A percentile compares a stretch with the other conserved stretches of the same genome.
phyloP scores from a whole-genome alignment of 1,140 invertebrate species.

The Hermatobates lingyangjiaoensis region DNA sequence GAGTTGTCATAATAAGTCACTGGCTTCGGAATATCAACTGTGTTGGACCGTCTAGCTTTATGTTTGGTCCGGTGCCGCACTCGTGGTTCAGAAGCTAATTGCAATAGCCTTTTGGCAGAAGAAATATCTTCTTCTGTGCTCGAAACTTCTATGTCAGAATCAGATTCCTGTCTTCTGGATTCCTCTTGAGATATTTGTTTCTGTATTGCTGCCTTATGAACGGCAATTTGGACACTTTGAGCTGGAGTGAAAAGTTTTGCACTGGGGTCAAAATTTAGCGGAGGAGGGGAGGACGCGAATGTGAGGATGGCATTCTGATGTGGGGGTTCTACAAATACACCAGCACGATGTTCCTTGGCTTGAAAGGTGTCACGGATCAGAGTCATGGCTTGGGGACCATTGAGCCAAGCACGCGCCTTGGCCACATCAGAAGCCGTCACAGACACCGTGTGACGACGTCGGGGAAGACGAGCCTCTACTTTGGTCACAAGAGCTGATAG shows the following conservation, averaged over 20 bases:
- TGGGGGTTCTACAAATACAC: constrained; percentile 8
- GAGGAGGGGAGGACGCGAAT: constrained; percentile 6
- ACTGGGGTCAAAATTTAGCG: constrained; percentile 22
- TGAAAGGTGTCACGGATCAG: not conserved
- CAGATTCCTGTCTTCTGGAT: constrained; percentile 17
- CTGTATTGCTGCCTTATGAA: constrained; percentile 27
- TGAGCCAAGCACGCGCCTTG: constrained; percentile 47
- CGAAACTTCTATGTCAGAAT: constrained; percentile 14
- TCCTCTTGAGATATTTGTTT: constrained; percentile 23
- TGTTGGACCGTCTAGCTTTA: constrained; percentile 69
- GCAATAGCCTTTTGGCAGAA: constrained; percentile 19
- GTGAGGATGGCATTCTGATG: constrained; percentile 9
- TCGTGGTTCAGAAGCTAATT: constrained; percentile 19
- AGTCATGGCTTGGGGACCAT: constrained; percentile 25
- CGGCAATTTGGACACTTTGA: constrained; percentile 25
- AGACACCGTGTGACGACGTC: constrained; percentile 53
- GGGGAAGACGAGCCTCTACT: constrained; percentile 42
- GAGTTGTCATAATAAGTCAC: constrained; percentile 29
- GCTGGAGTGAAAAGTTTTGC: constrained; percentile 22
- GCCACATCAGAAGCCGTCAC: constrained; percentile 59
- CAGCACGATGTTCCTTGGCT: constrained; percentile 10
- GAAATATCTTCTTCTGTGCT: constrained; percentile 11
- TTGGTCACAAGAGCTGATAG: constrained; percentile 52
- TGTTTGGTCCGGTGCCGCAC: constrained; percentile 31
- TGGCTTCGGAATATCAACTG: constrained; percentile 65